phyloP scores from a whole-genome alignment of 2,113 vertebrate genomes.

The Pan troglodytes region NHGRI_mPanTro3-v2.1_pri NC_072404.2:158850501-158851000 shows the following conservation, averaged over 20 bases:
- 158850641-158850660: background rate
- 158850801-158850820: background rate
- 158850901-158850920: background rate
- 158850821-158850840: conserved; percentile 1
- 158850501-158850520: background rate
- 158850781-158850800: background rate
- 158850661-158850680: background rate
- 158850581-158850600: background rate
- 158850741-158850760: background rate
- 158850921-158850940: conserved; percentile 57
- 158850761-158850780: background rate
- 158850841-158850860: background rate
- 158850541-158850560: background rate
- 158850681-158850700: background rate
- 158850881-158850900: background rate
- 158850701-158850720: background rate
- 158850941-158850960: background rate
- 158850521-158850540: background rate
- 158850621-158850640: background rate
- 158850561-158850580: background rate
- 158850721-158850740: background rate
- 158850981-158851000: conserved; percentile 59
- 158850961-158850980: background rate
- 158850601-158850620: background rate
- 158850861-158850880: background rate